A percentile compares a stretch with the other conserved stretches of the same genome.
These are phyloP conservation scores for Hyperoplus lanceolatus DNA, from an alignment of 2,797 vertebrate genomes.

Conservation along the genomic window DNA sequence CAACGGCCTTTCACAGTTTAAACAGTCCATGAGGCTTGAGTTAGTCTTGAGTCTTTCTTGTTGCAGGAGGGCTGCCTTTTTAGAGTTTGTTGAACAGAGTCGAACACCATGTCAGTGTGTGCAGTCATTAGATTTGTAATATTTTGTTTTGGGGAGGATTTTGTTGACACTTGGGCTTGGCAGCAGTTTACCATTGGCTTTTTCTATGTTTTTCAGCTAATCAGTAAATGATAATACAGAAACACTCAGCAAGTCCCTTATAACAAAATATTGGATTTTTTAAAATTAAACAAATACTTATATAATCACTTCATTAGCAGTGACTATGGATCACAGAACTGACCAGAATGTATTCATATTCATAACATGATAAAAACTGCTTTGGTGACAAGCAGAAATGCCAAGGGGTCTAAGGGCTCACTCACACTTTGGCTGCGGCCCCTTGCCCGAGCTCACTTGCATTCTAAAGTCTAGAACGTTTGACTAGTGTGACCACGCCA, in stretches of 20 bases:
- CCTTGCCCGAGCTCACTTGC: no score
- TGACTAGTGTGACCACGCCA: no score
- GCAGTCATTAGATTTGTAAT: constrained; percentile 13
- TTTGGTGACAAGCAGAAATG: background rate
- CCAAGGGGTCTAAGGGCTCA: background rate
- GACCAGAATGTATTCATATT: background rate
- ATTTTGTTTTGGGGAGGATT: background rate
- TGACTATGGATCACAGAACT: background rate
- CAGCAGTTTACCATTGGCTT: constrained; percentile 5
- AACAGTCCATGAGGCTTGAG: background rate
- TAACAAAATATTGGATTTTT: no score
- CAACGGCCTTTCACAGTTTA: no score
- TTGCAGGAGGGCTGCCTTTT: constrained; percentile 2
- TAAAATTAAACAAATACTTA: no score
- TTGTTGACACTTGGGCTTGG: background rate
- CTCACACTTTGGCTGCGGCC: no score
- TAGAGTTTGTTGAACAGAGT: background rate
- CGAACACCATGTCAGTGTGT: background rate
- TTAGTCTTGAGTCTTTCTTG: background rate
- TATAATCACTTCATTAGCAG: background rate
- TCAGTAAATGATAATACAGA: background rate
- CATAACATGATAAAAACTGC: background rate
- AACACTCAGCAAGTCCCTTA: background rate
- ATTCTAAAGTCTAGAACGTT: no score
- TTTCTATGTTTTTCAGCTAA: constrained; percentile 6